Evolutionary conservation across 2,797 vertebrate genomes (phyloP).

Genomic region (Spondyliosoma cantharus): DNA sequence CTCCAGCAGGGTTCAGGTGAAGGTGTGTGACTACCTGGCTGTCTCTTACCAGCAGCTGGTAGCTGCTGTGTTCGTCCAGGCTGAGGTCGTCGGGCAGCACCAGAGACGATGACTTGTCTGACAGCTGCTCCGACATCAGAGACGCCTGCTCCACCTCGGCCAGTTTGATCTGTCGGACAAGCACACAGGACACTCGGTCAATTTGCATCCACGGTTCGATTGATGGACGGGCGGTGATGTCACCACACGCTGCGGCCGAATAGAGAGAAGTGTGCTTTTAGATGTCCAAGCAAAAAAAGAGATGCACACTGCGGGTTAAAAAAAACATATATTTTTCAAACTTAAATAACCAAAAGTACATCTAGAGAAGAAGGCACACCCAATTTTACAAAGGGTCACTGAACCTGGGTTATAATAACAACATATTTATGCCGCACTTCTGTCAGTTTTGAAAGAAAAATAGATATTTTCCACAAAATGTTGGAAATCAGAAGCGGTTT

Average conservation of each 20-base stretch:
- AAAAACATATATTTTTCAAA: no score
- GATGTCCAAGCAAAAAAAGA: neutral
- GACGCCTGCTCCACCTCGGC: slow-evolving; percentile 96
- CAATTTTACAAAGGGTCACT: neutral
- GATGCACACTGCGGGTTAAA: neutral
- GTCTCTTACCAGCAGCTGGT: slow-evolving; percentile 86
- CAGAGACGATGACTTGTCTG: slow-evolving; percentile 94
- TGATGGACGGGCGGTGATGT: neutral
- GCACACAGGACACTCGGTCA: slow-evolving; percentile 16
- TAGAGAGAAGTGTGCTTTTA: neutral
- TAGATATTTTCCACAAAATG: neutral
- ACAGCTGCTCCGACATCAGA: slow-evolving; percentile 91
- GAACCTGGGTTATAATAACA: neutral
- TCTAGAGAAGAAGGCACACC: neutral
- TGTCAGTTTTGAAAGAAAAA: neutral
- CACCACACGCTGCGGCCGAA: neutral
- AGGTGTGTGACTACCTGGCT: slow-evolving; percentile 81
- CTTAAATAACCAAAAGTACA: neutral
- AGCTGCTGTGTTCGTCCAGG: slow-evolving; percentile 88
- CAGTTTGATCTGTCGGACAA: slow-evolving; percentile 87
- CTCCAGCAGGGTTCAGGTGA: no score
- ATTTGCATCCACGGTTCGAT: neutral
- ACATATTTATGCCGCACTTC: neutral
- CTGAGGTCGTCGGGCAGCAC: slow-evolving; percentile 93
- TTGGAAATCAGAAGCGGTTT: no score